Evolutionary conservation across 2,888 invertebrate genomes (phyloP).

Genomic region (Scelioninae gen. 2): DNA sequence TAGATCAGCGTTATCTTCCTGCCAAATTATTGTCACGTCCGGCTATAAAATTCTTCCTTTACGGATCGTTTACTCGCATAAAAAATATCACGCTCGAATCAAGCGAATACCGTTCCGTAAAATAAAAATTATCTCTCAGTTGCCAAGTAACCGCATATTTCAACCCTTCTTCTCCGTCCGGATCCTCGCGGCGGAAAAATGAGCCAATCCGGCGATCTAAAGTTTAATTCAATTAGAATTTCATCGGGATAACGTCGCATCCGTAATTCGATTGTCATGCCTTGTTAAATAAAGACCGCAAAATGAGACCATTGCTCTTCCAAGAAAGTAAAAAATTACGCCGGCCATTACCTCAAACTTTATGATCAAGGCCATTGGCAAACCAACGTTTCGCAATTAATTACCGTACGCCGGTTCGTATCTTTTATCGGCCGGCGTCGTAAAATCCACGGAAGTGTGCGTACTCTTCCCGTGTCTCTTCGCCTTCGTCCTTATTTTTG

Average conservation of each 20-base stretch:
- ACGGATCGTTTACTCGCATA: too few relatives aligned
- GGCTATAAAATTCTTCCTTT: too few relatives aligned
- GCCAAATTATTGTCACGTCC: too few relatives aligned
- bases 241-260: slow-evolving; percentile 25
- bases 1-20: too few relatives aligned
- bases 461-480: slow-evolving; percentile 47
- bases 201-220: slow-evolving; percentile 20
- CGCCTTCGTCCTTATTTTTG: slow-evolving; percentile 42
- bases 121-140: too few relatives aligned
- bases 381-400: slow-evolving; percentile 70
- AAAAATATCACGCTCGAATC: too few relatives aligned
- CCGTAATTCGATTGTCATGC: slow-evolving; percentile 39
- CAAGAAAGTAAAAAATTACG: slow-evolving; percentile 43
- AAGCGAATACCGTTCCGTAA: too few relatives aligned
- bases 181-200: slow-evolving; percentile 24
- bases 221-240: slow-evolving; percentile 37
- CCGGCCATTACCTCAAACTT: slow-evolving; percentile 61
- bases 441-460: slow-evolving; percentile 63
- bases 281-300: slow-evolving; percentile 29
- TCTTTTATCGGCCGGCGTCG: slow-evolving; percentile 70
- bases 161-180: not conserved
- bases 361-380: slow-evolving; percentile 63
- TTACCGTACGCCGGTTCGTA: slow-evolving; percentile 65
- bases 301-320: slow-evolving; percentile 13
- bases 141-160: too few relatives aligned